phyloP scores from a whole-genome alignment of 2,113 vertebrate species.

The Callorhinus ursinus region DNA sequence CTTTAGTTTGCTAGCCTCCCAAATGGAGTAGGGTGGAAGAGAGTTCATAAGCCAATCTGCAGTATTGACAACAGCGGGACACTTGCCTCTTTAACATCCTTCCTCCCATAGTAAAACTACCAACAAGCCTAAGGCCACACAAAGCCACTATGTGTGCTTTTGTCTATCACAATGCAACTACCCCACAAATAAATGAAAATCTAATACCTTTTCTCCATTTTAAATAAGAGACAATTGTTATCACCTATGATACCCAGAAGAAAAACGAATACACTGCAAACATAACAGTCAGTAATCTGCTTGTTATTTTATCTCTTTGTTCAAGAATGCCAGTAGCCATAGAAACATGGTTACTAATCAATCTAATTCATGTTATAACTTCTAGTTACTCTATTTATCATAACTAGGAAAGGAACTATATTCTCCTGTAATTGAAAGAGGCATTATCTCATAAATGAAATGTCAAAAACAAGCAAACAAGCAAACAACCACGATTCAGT shows the following conservation, averaged over 20 bases:
- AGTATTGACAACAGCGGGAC: background rate
- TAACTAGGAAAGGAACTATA: constrained; percentile 13
- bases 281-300: constrained; percentile 50
- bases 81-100: background rate
- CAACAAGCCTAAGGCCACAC: background rate
- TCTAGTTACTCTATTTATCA: background rate
- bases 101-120: background rate
- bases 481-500: background rate
- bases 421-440: background rate
- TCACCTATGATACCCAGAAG: constrained; percentile 20
- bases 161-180: background rate
- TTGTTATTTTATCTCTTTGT: constrained; percentile 70
- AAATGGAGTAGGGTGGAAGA: background rate
- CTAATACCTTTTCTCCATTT: background rate
- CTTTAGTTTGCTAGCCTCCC: background rate
- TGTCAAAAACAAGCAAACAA: background rate
- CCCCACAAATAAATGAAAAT: background rate
- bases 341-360: constrained; percentile 65
- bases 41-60: background rate
- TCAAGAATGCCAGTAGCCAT: constrained; percentile 74
- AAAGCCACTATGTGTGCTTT: background rate
- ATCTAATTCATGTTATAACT: constrained; percentile 65
- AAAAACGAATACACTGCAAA: constrained; percentile 37
- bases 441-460: background rate
- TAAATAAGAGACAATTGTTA: background rate